Evolutionary conservation across 2,113 vertebrate species (phyloP), one percentile per base, ranked within the genome.

Genomic region (Paralichthys olivaceus): DNA sequence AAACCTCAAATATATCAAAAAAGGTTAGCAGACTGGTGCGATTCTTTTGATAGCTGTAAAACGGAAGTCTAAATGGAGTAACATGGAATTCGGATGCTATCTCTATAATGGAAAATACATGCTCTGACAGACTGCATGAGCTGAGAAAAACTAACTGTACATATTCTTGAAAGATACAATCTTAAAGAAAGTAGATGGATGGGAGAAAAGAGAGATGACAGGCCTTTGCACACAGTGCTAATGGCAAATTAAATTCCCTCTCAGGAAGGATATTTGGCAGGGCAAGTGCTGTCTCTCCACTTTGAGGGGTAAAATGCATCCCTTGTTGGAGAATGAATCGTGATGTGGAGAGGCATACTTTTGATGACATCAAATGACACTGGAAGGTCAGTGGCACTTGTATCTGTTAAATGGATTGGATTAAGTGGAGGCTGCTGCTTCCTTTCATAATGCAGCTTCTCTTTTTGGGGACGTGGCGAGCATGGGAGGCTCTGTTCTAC

Each of bases 51-150:
- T 97, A 96, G 94, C 94, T 89, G 91, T 95, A 95, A 96, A 93
- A 96, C 95, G 94, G 95, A 96, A 96, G 95, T 94, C 84, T 96
- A 97, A 96, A 96, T 96, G 95, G 95, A 94, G 94, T 95, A 95
- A 93, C 87, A 91, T 77, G 89, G 95, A 95, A 96, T 95, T 95
- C 84, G 95, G 96, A 96, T 95, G 94, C 94, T 96, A 96, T 97
- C 96, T 95, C 94, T 95, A 95, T 97, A 97, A 96, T 96, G 96
- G 96, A 96, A 96, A 96, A 94, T 95, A 94, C 95, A 95, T 95
- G 95, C 94, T 93, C 95, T 95, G 90, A 95, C 96, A 96, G 95
- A 95, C 95, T 93, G 93, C 88, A 88, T 80, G 86, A 78, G 73
- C 69, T 74, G 93, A 94, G 94, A 93, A 95, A 94, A 96, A 84